Evolutionary conservation across 1,140 invertebrate species (phyloP).

Genomic region (Aethina tumida): DNA sequence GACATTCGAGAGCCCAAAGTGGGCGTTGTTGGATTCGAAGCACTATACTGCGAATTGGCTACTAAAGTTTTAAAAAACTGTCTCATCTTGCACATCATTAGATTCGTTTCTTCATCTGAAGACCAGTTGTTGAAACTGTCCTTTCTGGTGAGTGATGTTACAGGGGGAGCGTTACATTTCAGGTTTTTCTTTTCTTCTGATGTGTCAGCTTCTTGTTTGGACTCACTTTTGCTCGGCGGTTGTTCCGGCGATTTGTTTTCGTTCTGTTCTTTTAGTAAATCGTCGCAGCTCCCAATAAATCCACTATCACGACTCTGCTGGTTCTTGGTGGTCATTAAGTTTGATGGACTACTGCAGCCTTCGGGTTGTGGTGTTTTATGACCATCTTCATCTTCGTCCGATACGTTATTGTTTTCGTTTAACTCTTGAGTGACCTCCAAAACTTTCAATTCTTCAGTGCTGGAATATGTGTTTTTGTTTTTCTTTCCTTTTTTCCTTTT

Average conservation of each 20-base stretch:
- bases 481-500: slow-evolving; percentile 71
- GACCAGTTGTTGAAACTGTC: slow-evolving; percentile 91
- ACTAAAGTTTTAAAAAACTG: slow-evolving; percentile 86
- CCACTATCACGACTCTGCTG: slow-evolving; percentile 78
- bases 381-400: slow-evolving; percentile 43
- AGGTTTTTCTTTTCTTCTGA: slow-evolving; percentile 35
- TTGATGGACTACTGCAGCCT: slow-evolving; percentile 40
- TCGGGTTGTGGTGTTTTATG: slow-evolving; percentile 54
- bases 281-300: slow-evolving; percentile 80
- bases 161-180: slow-evolving; percentile 32
- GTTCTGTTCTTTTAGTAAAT: slow-evolving; percentile 58
- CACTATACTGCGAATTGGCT: slow-evolving; percentile 45
- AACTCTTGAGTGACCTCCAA: slow-evolving; percentile 42
- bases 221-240: slow-evolving; percentile 38
- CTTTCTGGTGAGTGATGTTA: slow-evolving; percentile 58
- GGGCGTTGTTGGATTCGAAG: slow-evolving; percentile 39
- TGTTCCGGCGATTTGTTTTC: slow-evolving; percentile 22
- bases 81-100: slow-evolving; percentile 91
- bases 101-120: slow-evolving; percentile 84
- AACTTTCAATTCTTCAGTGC: slow-evolving; percentile 42
- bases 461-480: slow-evolving; percentile 35
- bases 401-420: slow-evolving; percentile 31
- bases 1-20: slow-evolving; percentile 36
- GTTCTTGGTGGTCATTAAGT: slow-evolving; percentile 47
- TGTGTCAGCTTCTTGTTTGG: slow-evolving; percentile 46